These are phyloP conservation scores for Coryphaenoides rupestris DNA, from an alignment of 2,113 vertebrate genomes.

Conservation along the genomic window DNA sequence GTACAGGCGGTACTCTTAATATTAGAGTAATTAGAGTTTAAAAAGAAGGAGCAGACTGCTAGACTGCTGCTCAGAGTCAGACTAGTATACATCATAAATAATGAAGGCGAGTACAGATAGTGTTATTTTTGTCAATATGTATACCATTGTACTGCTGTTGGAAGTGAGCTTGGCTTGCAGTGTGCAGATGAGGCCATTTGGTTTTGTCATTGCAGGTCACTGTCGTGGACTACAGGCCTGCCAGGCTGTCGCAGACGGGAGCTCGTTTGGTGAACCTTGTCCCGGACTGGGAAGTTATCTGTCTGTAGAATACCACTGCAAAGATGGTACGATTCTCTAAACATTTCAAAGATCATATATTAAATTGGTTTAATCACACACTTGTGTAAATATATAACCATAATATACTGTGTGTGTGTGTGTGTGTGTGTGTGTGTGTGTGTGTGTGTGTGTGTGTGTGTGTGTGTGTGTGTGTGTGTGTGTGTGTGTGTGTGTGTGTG, in stretches of 20 bases:
- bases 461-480: background rate
- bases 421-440: background rate
- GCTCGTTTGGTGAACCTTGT: slow-evolving; percentile 83
- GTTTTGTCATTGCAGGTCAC: slow-evolving; percentile 69
- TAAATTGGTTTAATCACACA: slow-evolving; percentile 1
- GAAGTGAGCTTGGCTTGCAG: no score
- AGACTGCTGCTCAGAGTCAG: no score
- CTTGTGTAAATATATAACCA: no score
- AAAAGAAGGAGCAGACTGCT: no score
- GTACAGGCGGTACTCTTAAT: background rate
- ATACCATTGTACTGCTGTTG: no score
- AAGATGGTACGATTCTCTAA: slow-evolving; percentile 72
- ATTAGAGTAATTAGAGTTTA: no score
- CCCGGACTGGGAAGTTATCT: slow-evolving; percentile 83
- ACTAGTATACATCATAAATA: no score
- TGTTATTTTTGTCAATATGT: no score
- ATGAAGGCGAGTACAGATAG: no score
- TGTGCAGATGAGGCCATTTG: background rate
- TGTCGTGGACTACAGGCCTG: slow-evolving; percentile 87
- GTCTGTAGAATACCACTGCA: slow-evolving; percentile 85
- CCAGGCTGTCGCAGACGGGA: slow-evolving; percentile 76
- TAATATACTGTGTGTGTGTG: background rate
- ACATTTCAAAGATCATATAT: background rate
- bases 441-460: background rate
- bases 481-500: background rate